A percentile compares a stretch with the other conserved stretches of the same genome.
These are phyloP conservation scores for Symphodus melops DNA, from an alignment of 2,113 vertebrate genomes.

Conservation along the genomic window DNA sequence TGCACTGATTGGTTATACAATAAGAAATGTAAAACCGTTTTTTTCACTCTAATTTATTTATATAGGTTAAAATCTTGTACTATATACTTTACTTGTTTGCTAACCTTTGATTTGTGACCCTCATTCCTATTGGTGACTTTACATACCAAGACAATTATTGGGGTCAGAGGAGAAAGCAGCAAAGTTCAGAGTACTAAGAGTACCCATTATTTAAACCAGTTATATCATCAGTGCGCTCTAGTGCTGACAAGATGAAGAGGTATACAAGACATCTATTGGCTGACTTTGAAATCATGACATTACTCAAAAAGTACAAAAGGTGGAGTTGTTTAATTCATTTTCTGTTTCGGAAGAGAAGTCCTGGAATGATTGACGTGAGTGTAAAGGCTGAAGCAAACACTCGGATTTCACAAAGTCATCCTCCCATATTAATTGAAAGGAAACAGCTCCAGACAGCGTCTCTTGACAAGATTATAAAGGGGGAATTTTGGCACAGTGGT, in stretches of 20 bases:
- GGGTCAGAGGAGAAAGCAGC: too few species aligned
- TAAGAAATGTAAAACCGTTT: too few species aligned
- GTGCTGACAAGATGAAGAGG: background rate
- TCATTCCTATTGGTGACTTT: too few species aligned
- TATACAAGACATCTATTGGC: background rate
- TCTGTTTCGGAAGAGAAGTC: background rate
- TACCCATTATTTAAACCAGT: too few species aligned
- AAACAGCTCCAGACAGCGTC: slow-evolving; percentile 36
- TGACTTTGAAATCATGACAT: background rate
- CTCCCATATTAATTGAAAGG: slow-evolving; percentile 26
- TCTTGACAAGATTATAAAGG: slow-evolving; percentile 46
- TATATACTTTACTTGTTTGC: too few species aligned
- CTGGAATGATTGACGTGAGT: slow-evolving; percentile 14
- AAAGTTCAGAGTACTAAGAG: too few species aligned
- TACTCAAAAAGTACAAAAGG: background rate
- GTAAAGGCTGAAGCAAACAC: slow-evolving; percentile 31
- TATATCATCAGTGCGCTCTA: too few species aligned
- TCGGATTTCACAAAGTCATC: slow-evolving; percentile 27
- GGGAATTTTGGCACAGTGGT: slow-evolving; percentile 34
- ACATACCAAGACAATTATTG: too few species aligned
- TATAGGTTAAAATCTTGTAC: too few species aligned
- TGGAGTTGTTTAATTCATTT: background rate
- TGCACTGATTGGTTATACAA: too few species aligned
- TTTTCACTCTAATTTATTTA: too few species aligned
- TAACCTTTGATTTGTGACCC: too few species aligned